Percentiles rank a stretch among this genome's conserved stretches.
Evolutionary conservation across 2,888 invertebrate species (phyloP).

Genomic region (Lycaena phlaeas): DNA sequence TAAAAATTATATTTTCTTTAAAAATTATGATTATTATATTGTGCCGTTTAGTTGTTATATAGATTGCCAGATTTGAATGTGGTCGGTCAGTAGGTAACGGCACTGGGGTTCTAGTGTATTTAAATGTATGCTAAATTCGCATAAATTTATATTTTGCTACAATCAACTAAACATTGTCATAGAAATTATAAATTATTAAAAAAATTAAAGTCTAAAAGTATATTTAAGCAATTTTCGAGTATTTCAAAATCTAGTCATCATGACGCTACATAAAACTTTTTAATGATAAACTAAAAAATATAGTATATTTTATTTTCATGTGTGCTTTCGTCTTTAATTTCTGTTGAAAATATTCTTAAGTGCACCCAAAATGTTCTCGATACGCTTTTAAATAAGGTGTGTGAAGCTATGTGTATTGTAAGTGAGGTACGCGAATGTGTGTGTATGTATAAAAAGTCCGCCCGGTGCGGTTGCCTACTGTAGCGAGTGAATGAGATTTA

Average conservation of each 20-base stretch:
- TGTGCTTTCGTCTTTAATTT: too few species aligned
- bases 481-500: conserved; percentile 12
- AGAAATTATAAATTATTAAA: too few species aligned
- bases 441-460: neutral
- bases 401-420: neutral
- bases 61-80: neutral
- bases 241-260: too few species aligned
- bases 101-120: too few species aligned
- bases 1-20: neutral
- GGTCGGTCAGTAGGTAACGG: neutral
- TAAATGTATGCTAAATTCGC: too few species aligned
- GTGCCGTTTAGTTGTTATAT: neutral
- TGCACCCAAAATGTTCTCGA: neutral
- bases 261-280: too few species aligned
- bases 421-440: neutral
- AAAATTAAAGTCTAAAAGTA: too few species aligned
- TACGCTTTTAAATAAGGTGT: neutral
- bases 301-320: too few species aligned
- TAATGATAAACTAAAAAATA: neutral
- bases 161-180: too few species aligned
- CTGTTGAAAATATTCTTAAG: too few species aligned
- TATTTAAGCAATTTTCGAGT: too few species aligned
- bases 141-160: too few species aligned
- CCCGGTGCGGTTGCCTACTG: conserved; percentile 1
- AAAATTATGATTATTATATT: neutral